A percentile compares a stretch with the other conserved stretches of the same genome.
Evolutionary conservation across 2,888 invertebrate species (phyloP).

Genomic region (Cheilosia urbana): DNA sequence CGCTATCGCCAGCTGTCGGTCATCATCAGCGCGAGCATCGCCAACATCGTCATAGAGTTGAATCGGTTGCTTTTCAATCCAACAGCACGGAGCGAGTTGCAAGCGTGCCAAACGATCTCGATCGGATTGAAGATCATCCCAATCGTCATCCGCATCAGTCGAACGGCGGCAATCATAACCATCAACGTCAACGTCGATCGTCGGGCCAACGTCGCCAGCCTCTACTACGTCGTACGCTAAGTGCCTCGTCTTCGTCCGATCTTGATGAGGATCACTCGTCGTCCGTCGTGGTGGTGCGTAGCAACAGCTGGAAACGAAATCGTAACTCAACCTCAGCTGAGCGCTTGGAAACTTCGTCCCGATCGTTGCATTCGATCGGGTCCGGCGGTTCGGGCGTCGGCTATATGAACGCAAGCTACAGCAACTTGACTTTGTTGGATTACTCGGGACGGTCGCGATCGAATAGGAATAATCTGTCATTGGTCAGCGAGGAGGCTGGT

Average conservation of each 20-base stretch:
- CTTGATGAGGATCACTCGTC: slow-evolving; percentile 74
- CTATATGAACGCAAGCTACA: slow-evolving; percentile 86
- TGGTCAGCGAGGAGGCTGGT: slow-evolving; percentile 49
- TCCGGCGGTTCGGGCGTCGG: slow-evolving; percentile 74
- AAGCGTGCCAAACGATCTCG: slow-evolving; percentile 81
- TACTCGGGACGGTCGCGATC: slow-evolving; percentile 83
- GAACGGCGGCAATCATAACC: slow-evolving; percentile 41
- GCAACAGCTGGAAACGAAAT: slow-evolving; percentile 80
- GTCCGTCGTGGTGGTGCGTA: slow-evolving; percentile 75
- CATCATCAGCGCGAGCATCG: slow-evolving; percentile 68
- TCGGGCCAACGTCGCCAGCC: slow-evolving; percentile 56
- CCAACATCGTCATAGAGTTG: slow-evolving; percentile 15
- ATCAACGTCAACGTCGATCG: slow-evolving; percentile 53
- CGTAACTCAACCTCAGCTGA: slow-evolving; percentile 64
- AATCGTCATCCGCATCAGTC: slow-evolving; percentile 60
- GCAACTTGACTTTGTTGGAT: slow-evolving; percentile 86
- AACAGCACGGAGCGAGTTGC: slow-evolving; percentile 71
- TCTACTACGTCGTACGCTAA: slow-evolving; percentile 52
- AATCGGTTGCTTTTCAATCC: slow-evolving; percentile 39
- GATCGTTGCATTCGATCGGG: slow-evolving; percentile 59
- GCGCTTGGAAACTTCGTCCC: slow-evolving; percentile 47
- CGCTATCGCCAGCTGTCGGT: slow-evolving; percentile 77
- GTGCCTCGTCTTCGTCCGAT: slow-evolving; percentile 61
- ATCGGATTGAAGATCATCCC: slow-evolving; percentile 78
- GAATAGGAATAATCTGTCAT: slow-evolving; percentile 55